Evolutionary conservation across 2,113 vertebrate species (phyloP).

Genomic region (Colossoma macropomum): DNA sequence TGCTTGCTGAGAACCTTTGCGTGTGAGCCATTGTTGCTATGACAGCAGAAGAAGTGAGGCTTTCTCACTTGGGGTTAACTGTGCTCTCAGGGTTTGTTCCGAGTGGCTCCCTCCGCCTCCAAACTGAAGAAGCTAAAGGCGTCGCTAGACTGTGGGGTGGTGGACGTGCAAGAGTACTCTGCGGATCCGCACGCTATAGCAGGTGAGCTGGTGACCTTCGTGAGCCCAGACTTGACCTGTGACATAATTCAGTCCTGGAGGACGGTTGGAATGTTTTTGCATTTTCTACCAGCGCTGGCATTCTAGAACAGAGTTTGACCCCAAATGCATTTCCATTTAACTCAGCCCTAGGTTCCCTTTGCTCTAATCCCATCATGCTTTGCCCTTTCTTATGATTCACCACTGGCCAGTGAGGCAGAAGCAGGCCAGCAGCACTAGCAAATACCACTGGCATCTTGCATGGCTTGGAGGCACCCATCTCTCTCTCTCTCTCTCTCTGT

Average conservation of each 20-base stretch:
- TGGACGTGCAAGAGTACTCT: constrained; percentile 96
- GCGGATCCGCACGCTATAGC: constrained; percentile 96
- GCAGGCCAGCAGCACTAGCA: constrained; percentile 1
- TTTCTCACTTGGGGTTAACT: constrained; percentile 49
- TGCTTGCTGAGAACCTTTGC: neutral
- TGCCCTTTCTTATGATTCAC: neutral
- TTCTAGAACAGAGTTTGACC: neutral
- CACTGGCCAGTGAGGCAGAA: neutral
- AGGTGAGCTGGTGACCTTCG: constrained; percentile 77
- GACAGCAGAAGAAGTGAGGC: constrained; percentile 27
- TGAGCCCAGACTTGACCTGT: constrained; percentile 29
- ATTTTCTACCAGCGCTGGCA: neutral
- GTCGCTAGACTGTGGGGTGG: constrained; percentile 94
- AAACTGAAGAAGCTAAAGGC: constrained; percentile 99
- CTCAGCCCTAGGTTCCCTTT: neutral
- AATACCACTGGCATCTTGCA: constrained; percentile 2
- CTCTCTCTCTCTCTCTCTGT: neutral
- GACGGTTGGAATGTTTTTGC: neutral
- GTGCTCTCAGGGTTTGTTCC: constrained; percentile 89
- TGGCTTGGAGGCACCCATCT: neutral
- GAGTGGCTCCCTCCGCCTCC: constrained; percentile 95
- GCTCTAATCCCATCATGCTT: constrained; percentile 10
- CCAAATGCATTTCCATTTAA: neutral
- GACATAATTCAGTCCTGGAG: neutral
- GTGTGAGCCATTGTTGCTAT: constrained; percentile 17